A percentile compares a stretch with the other conserved stretches of the same genome.
phyloP scores from a whole-genome alignment of 2,888 invertebrate species.

The Watsonalla cultraria region DNA sequence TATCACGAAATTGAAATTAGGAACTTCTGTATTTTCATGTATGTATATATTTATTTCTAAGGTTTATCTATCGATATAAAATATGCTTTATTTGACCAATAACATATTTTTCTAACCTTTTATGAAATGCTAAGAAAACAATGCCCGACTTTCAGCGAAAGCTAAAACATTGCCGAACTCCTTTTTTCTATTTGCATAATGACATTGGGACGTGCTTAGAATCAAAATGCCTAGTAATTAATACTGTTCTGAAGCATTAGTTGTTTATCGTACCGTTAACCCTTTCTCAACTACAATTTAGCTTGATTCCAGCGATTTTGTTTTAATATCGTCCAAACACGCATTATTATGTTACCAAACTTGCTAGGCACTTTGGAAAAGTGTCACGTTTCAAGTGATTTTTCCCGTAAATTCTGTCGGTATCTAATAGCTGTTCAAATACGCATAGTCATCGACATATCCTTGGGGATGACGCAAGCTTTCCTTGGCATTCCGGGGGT shows the following conservation, averaged over 20 bases:
- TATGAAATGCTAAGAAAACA: conserved; percentile 14
- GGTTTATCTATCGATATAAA: too few relatives aligned
- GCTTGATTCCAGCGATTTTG: too few relatives aligned
- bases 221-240: not conserved
- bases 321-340: too few relatives aligned
- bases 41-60: too few relatives aligned
- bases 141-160: conserved; percentile 3
- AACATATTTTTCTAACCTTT: too few relatives aligned
- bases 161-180: not conserved
- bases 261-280: not conserved
- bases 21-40: too few relatives aligned
- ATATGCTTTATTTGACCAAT: too few relatives aligned
- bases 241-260: not conserved
- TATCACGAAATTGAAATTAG: too few relatives aligned
- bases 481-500: conserved; percentile 28
- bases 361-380: conserved; percentile 1
- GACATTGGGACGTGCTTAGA: not conserved
- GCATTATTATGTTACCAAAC: not conserved
- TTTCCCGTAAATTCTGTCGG: conserved; percentile 8
- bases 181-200: not conserved
- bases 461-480: conserved; percentile 25
- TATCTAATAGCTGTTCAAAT: conserved; percentile 25
- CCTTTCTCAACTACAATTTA: too few relatives aligned
- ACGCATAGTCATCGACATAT: conserved; percentile 12
- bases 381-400: conserved; percentile 18